phyloP scores from a whole-genome alignment of 2,888 invertebrate species.

The Ernsta delagoae region DNA sequence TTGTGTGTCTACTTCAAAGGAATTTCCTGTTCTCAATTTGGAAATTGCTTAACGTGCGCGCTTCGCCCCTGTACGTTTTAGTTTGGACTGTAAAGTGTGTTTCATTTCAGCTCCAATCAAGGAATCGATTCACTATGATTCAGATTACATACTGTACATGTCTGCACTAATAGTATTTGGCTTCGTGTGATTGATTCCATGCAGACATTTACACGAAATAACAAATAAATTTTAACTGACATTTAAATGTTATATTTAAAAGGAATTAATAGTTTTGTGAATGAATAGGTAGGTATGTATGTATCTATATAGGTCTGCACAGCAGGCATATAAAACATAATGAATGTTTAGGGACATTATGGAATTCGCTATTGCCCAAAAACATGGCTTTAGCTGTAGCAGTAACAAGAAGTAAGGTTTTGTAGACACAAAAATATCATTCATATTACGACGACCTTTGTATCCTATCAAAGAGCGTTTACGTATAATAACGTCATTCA shows the following conservation, averaged over 20 bases:
- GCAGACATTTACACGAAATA: neutral
- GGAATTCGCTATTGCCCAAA: neutral
- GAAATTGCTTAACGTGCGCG: slow-evolving; percentile 59
- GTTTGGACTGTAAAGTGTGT: slow-evolving; percentile 42
- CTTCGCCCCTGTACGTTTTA: slow-evolving; percentile 58
- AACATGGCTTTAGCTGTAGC: neutral
- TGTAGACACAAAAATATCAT: neutral
- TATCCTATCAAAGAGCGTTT: neutral
- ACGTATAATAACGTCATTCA: neutral
- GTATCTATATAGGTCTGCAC: too few relatives aligned
- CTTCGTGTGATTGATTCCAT: slow-evolving; percentile 11
- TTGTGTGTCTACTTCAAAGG: slow-evolving; percentile 61
- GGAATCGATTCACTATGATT: slow-evolving; percentile 15
- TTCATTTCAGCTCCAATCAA: slow-evolving; percentile 26
- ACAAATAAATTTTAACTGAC: slow-evolving; percentile 8
- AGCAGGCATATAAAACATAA: too few relatives aligned
- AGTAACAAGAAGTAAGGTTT: too few relatives aligned
- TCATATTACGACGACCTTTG: neutral
- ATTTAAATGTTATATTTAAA: neutral
- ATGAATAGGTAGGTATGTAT: too few relatives aligned
- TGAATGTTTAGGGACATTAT: too few relatives aligned
- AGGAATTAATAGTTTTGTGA: neutral
- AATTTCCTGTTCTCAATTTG: slow-evolving; percentile 76
- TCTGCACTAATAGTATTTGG: neutral
- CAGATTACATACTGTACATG: slow-evolving; percentile 5